These are phyloP conservation scores for Eristalis intricaria DNA, from an alignment of 2,888 invertebrate species.

Conservation along the genomic window DNA sequence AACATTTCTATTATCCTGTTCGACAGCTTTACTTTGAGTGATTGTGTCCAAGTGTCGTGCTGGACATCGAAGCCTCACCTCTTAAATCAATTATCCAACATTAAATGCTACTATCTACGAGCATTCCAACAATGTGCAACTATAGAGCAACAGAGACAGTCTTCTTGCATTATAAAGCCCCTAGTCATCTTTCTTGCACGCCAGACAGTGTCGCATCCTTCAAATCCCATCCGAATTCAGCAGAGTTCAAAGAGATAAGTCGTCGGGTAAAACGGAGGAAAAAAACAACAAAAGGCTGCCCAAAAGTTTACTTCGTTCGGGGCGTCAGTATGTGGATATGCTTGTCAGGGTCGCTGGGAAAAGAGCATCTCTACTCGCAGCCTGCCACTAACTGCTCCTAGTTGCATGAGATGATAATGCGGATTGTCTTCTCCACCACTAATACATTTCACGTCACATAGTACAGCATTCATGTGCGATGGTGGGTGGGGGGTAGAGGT, in stretches of 20 bases:
- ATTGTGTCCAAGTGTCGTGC: too few relatives aligned
- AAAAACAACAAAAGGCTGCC: neutral
- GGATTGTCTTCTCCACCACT: constrained; percentile 43
- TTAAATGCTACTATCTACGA: too few relatives aligned
- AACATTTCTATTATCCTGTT: too few relatives aligned
- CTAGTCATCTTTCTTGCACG: constrained; percentile 11
- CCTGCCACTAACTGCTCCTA: constrained; percentile 12
- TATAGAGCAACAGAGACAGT: too few relatives aligned
- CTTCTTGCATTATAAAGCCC: too few relatives aligned
- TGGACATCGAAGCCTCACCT: too few relatives aligned
- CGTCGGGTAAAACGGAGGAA: constrained; percentile 2
- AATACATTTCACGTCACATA: constrained; percentile 34
- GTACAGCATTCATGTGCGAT: constrained; percentile 6
- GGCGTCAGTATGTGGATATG: constrained; percentile 64
- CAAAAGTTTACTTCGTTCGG: constrained; percentile 49
- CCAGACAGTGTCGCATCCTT: constrained; percentile 8
- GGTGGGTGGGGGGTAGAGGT: neutral
- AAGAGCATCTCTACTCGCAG: constrained; percentile 17
- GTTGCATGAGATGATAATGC: constrained; percentile 39
- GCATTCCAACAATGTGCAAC: too few relatives aligned
- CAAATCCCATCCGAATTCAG: constrained; percentile 25
- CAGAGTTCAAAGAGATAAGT: constrained; percentile 56
- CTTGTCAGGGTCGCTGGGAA: constrained; percentile 49
- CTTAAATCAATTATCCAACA: too few relatives aligned
- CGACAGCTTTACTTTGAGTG: too few relatives aligned